phyloP scores from a whole-genome alignment of 2,113 vertebrate species.

The Craseonycteris thonglongyai region DNA sequence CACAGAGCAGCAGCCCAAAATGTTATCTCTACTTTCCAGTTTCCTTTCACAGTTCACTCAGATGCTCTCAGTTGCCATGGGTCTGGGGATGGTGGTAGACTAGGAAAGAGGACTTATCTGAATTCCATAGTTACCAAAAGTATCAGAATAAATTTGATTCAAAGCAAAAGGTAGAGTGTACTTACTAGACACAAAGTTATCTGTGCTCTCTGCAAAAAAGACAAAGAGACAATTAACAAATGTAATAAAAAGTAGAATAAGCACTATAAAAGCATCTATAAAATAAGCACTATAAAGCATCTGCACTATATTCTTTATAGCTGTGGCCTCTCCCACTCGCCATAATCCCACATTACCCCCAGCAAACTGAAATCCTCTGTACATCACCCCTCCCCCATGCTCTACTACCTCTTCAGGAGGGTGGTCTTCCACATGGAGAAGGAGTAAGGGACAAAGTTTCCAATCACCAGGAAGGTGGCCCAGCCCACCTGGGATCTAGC shows the following conservation, averaged over 20 bases:
- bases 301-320: rapidly evolving
- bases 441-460: background rate
- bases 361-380: background rate
- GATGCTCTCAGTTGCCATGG: background rate
- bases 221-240: constrained; percentile 71
- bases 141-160: background rate
- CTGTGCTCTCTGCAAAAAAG: constrained; percentile 81
- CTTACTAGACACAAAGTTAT: constrained; percentile 85
- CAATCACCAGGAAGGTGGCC: background rate
- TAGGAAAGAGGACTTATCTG: rapidly evolving
- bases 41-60: background rate
- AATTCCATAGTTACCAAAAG: background rate
- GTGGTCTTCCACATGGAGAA: background rate
- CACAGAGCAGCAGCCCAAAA: background rate
- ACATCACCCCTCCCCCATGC: rapidly evolving
- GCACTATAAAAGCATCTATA: no score
- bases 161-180: constrained; percentile 51
- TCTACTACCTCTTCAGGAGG: background rate
- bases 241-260: background rate
- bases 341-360: background rate
- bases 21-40: background rate
- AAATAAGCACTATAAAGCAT: no score
- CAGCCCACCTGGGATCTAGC: background rate
- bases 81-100: rapidly evolving
- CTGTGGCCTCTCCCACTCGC: background rate